Base-by-base conservation (phyloP, 2,888 invertebrate genomes). In the Hedya salicella region DNA sequence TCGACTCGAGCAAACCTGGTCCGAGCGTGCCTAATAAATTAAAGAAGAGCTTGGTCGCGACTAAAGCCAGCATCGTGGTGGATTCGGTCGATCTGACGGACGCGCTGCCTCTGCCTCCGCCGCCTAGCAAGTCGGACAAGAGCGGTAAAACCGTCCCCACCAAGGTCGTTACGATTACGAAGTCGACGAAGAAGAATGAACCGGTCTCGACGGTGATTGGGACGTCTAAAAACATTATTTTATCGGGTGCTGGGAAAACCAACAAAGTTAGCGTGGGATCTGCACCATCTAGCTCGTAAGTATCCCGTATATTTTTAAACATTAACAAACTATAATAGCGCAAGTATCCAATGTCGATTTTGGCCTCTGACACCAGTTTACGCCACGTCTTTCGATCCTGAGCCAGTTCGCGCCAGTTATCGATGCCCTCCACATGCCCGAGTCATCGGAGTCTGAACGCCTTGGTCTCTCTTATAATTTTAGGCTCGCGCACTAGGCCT, bases 201-300 rank as follows among this genome's bases (percentile, higher is more conserved):
- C 3, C 48, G n/a, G 13, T 56, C 9, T 14, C 59, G 32, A 70
- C 69, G 9, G 52, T 71, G 4, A 62, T 59, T 19, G 73, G 70
- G 9, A 68, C 70, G 5, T 76, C 79, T 5, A 80, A 79, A 68
- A 76, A 74, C 61, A 80, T 83, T 19, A 69, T 79, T 6, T 69
- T 79, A 14, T 74, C 73, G 52, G 71, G 68, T 1, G 40, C 59
- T 9, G 73, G 72, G 3, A 73, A 71, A 54, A 36, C 66, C 67
- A 6, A 44, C 65, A 11, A 39, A 46, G 11, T 30, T 42, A 16
- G 25, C 48, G 53, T 57, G 19, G 46, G 40, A 50, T 5, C 44
- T 2, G 39, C 64, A 21, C 57, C 64, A 0, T 46, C 64, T 44
- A 64, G 25, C 36, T 44, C 57, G 64, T 64, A 52, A 64, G 64